These are phyloP conservation scores for Teleogryllus oceanicus DNA, from an alignment of 2,888 invertebrate genomes.

Conservation along the genomic window DNA sequence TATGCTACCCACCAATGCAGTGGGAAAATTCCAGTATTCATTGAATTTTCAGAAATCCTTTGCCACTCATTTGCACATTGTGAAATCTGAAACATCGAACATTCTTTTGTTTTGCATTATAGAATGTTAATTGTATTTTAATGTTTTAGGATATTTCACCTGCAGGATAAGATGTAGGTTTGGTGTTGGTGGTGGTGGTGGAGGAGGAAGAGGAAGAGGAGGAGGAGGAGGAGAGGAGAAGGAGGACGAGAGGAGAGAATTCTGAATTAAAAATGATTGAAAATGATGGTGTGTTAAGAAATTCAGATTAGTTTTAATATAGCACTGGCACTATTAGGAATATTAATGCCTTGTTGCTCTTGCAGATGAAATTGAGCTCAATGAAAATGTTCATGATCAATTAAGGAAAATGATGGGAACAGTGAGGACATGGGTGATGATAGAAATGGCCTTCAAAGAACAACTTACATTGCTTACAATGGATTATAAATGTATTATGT, in stretches of 20 bases:
- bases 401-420: too few species aligned
- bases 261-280: not conserved
- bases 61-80: conserved; percentile 39
- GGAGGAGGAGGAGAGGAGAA: not conserved
- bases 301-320: not conserved
- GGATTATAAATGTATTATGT: too few species aligned
- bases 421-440: too few species aligned
- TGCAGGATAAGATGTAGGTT: not conserved
- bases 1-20: conserved; percentile 38
- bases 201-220: not conserved
- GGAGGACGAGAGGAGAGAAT: not conserved
- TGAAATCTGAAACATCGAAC: conserved; percentile 36
- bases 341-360: not conserved
- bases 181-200: not conserved
- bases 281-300: not conserved
- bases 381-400: too few species aligned
- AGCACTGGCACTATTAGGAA: not conserved
- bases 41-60: conserved; percentile 38
- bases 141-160: not conserved
- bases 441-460: too few species aligned
- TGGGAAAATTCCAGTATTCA: conserved; percentile 41
- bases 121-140: not conserved
- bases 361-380: too few species aligned
- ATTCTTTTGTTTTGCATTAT: not conserved
- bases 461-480: too few species aligned